Conservation (phyloP, 2,888 invertebrate species). For the Pheosia gnoma region DNA sequence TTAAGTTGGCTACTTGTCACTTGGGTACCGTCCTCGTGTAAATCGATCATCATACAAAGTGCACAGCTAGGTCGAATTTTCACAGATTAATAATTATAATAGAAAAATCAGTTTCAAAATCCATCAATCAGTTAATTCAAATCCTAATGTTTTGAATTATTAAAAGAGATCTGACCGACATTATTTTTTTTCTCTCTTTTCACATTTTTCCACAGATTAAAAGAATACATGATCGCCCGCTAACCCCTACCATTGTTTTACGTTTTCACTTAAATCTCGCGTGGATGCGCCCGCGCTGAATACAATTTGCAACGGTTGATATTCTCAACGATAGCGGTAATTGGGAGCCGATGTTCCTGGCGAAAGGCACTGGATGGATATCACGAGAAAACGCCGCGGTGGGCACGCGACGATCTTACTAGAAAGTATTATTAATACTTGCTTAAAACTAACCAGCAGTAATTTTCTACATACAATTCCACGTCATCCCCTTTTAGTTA, state of each 20-base stretch:
- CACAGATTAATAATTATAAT: no score
- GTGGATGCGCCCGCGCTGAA: constrained; percentile 58
- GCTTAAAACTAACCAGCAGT: no score
- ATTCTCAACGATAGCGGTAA: constrained; percentile 78
- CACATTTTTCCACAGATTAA: neutral
- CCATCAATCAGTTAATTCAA: no score
- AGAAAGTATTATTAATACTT: neutral
- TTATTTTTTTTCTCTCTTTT: neutral
- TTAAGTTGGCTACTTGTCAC: no score
- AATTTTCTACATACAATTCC: no score
- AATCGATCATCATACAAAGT: no score
- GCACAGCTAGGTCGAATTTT: no score
- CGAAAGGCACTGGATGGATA: constrained; percentile 7
- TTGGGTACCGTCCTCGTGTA: no score
- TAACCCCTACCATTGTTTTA: constrained; percentile 47
- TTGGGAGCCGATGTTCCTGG: constrained; percentile 56
- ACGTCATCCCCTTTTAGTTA: no score
- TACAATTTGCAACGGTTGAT: constrained; percentile 74
- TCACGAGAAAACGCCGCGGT: constrained; percentile 26
- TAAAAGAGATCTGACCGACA: neutral
- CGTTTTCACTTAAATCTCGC: constrained; percentile 56
- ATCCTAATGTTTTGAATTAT: no score
- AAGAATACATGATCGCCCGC: neutral
- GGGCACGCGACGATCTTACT: constrained; percentile 13
- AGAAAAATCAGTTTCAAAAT: no score